Percentiles rank a stretch among this genome's conserved stretches.
These are phyloP conservation scores for Riparia riparia DNA, from an alignment of 2,113 vertebrate species.

Conservation along the genomic window DNA sequence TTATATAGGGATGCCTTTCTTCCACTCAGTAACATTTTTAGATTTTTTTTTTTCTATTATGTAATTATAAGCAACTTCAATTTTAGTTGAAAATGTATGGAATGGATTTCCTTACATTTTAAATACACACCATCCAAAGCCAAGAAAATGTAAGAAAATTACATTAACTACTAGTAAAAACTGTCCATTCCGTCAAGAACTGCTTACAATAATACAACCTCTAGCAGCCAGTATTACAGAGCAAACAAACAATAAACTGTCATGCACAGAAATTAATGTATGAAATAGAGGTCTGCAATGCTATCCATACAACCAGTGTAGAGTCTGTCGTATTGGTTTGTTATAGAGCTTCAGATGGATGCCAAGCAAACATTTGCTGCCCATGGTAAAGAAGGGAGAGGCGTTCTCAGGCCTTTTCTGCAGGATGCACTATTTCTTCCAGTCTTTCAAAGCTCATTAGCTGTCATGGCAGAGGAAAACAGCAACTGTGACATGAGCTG, in stretches of 20 bases:
- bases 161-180: background rate
- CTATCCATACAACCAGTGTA: background rate
- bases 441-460: conserved; percentile 67
- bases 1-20: background rate
- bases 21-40: background rate
- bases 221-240: background rate
- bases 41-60: background rate
- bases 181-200: background rate
- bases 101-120: conserved; percentile 2
- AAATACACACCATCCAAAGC: background rate
- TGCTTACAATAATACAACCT: background rate
- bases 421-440: conserved; percentile 48
- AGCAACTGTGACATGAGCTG: conserved; percentile 70
- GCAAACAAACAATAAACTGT: conserved; percentile 3
- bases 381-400: background rate
- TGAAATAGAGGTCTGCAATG: conserved; percentile 26
- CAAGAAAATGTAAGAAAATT: background rate
- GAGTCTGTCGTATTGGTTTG: background rate
- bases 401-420: conserved; percentile 47
- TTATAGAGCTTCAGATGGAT: conserved; percentile 1
- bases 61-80: background rate
- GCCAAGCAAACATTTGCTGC: conserved; percentile 51
- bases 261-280: conserved; percentile 42
- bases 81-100: background rate
- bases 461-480: conserved; percentile 66